Base-by-base conservation (phyloP, 1,140 invertebrate species). In the Lasioglossum baleicum region DNA sequence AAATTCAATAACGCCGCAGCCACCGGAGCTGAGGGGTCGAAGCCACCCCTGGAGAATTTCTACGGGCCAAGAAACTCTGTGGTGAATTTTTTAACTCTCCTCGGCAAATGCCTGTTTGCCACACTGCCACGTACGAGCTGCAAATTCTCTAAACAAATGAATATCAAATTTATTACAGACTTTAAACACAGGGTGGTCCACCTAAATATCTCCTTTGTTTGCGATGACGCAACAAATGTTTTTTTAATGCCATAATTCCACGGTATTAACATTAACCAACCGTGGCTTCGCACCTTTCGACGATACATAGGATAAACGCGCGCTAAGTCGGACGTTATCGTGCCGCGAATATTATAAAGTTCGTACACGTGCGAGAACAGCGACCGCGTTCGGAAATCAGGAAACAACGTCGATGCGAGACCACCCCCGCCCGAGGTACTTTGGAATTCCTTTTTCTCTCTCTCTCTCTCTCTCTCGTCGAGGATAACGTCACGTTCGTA, bases 311-410 rank as follows among this genome's bases (percentile, higher is more conserved):
- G 64, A 53, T 56, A 53, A 78, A 71, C 35, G 35, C 13, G 15
- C 11, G n/a, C n/a, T 56, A 56, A 65, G n/a, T 31, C 22, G 15
- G 22, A n/a, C 10, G 15, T 64, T 63, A 53, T n/a, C 31, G 44
- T 22, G 67, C 40, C n/a, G 7, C 44, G 58, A 64, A 53, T 71
- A 42, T 63, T 71, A 71, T 20, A 77, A 17, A 58, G 51, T 58
- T 58, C 5, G 17, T 7, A 8, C 56, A 8, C 56, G 56, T n/a
- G 56, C 51, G 51, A 6, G 17, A 20, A 20, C 15, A 20, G 56
- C 7, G 51, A 20, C 15, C 20, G 56, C n/a, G 17, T 58, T 58
- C 56, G 20, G 56, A 58, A 58, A n/a, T 58, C 56, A 58, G 56
- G 56, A 58, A 58, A 58, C 56, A 58, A 58, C 56, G 56, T n/a